These are phyloP conservation scores for Cyclina sinensis DNA, from an alignment of 1,140 invertebrate genomes.

Conservation along the genomic window DNA sequence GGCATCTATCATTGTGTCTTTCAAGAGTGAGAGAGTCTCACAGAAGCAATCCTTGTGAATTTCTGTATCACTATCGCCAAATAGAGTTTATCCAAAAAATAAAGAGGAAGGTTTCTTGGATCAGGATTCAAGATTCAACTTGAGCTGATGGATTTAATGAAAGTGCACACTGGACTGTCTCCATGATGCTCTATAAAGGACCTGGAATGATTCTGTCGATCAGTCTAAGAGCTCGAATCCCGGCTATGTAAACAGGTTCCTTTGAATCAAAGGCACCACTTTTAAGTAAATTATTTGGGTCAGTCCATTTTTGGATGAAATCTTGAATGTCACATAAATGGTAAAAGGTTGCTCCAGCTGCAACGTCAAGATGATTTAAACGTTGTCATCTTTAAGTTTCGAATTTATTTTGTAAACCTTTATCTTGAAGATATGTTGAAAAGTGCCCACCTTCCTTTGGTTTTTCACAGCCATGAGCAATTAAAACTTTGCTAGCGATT, in stretches of 20 bases:
- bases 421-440: conserved; percentile 21
- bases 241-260: neutral
- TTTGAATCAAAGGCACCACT: neutral
- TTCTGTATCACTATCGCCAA: no score
- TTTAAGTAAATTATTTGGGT: conserved; percentile 12
- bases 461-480: conserved; percentile 50
- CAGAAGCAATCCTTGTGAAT: no score
- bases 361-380: conserved; percentile 56
- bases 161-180: neutral
- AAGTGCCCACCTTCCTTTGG: conserved; percentile 53
- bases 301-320: neutral
- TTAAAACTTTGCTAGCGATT: conserved; percentile 51
- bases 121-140: neutral
- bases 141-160: conserved; percentile 7
- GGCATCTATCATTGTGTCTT: neutral
- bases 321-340: neutral
- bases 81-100: neutral
- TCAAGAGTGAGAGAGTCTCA: no score
- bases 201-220: conserved; percentile 31
- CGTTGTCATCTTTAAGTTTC: conserved; percentile 47
- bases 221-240: neutral
- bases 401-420: conserved; percentile 21
- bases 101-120: neutral
- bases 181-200: neutral
- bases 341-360: neutral